Evolutionary conservation across 2,113 vertebrate species (phyloP), one percentile per base, ranked within the genome.

Genomic region (Lota lota): DNA sequence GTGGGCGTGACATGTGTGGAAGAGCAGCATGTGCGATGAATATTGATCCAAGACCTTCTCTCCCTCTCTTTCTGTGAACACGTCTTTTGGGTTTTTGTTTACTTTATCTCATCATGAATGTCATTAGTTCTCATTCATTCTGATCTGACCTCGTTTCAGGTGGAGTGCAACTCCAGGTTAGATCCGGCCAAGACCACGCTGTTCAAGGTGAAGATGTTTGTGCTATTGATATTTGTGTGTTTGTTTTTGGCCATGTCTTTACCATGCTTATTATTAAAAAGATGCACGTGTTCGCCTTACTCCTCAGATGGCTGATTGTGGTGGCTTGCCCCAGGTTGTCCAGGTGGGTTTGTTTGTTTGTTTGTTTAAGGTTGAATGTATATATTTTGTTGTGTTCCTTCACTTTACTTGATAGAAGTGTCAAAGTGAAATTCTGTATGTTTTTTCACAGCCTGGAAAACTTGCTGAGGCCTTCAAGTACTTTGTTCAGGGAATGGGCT

Each of bases 161-260:
- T 99, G 83, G 97, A 99, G 91, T 99, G 97, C 83, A 99, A 99
- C 87, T 95, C 97, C 76, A 95, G 96, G 83, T 93, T 98, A 89
- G 96, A 97, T 83, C 97, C 97, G 47, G 92, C 93, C 76, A 97
- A 95, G 88, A 97, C 95, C 68, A 98, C 96, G 36, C 90, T 99
- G 61, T 85, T 99, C 66, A 99, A 99, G 97, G 97, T 93, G 74
- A 91, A 28, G 22, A 0, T 53, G 0, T 28, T 17, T 10, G 7
- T 0, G 22, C 5, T 47, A 8, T 14, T 0, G 12, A 14, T 47
- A 14, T 14, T 47, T 11, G 40, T 47, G 40, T 14, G 40, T 47
- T 10, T 47, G 8, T 14, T 47, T 12, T 14, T 47, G 12, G 40
- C 40, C 40, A 14, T 47, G 40, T 47, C 40, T 47, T 47, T 47